Base-by-base conservation (phyloP, 2,888 invertebrate species). In the Endomychus coccineus region DNA sequence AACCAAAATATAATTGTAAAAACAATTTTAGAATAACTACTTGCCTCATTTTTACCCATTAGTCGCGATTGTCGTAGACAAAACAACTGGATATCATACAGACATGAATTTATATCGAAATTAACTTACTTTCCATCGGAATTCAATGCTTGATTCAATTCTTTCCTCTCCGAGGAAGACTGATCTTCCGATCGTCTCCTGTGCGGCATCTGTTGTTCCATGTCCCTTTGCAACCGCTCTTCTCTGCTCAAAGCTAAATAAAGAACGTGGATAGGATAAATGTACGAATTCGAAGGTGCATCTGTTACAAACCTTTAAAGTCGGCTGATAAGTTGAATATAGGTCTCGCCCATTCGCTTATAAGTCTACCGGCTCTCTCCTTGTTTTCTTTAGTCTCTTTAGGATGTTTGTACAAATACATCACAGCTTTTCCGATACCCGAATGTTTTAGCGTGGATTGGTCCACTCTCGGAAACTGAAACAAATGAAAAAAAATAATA, bases 391-490 rank as follows among this genome's bases (percentile, higher is more conserved):
- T 92, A 1, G 89, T 88, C 72, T 98, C 98, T 64, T 85, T 88
- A 0, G 98, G 97, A 67, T 99, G 97, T 65, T 98, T 98, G 69
- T 92, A 97, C 33, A 99, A 74, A 70, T 97, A 96, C 98, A 98
- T 98, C 1, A 98, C 91, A 24, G 98, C 97, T 69, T 97, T 97
- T 36, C 97, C 97, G 49, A 97, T 91, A 15, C 96, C 96, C 4
- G 95, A 94, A 61, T 90, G 89, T 64, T 95, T 95, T 50, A 98
- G 71, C 39, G 88, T 82, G 24, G 83, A 78, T 62, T 90, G 87
- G 64, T 90, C 90, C 39, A 94, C 81, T 15, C 79, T 74, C 16
- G 94, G 94, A 68, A 95, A 92, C 83, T 88, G 64, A 19, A 68
- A 67, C 43, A 43, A 36, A 44, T n/a, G n/a, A n/a, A n/a, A n/a